Conservation (phyloP, 2,797 vertebrate genomes). For the Hydrolagus colliei region DNA sequence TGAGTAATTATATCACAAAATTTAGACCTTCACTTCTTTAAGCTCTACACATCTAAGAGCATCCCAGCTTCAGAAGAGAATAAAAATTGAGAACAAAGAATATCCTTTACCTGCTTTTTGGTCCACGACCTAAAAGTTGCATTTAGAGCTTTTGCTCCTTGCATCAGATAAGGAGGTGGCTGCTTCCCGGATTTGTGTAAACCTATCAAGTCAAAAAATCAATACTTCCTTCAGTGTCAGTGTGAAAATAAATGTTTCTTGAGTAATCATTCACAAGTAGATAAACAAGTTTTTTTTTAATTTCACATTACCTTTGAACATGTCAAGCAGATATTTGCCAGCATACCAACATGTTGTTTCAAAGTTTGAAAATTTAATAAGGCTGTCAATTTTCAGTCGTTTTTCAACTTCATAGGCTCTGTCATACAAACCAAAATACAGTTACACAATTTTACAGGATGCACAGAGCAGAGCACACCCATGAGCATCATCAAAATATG, state of each 20-base stretch:
- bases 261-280: slow-evolving; percentile 11
- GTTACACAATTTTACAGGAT: neutral
- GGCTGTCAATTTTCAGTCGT: slow-evolving; percentile 81
- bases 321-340: slow-evolving; percentile 83
- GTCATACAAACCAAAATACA: slow-evolving; percentile 47
- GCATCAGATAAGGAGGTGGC: slow-evolving; percentile 81
- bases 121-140: slow-evolving; percentile 97
- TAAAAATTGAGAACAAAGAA: neutral
- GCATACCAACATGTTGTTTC: slow-evolving; percentile 97
- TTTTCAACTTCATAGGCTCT: slow-evolving; percentile 96
- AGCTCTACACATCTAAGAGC: too few relatives aligned
- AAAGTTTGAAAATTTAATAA: slow-evolving; percentile 89
- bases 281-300: neutral
- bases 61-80: too few relatives aligned
- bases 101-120: slow-evolving; percentile 81
- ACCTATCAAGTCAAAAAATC: slow-evolving; percentile 50
- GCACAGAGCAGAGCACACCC: too few relatives aligned
- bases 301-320: slow-evolving; percentile 78
- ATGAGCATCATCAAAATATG: too few relatives aligned
- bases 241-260: slow-evolving; percentile 20
- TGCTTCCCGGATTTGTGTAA: slow-evolving; percentile 94
- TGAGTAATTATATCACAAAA: too few relatives aligned
- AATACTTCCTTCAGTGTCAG: slow-evolving; percentile 8
- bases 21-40: too few relatives aligned
- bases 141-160: slow-evolving; percentile 95